phyloP scores from a whole-genome alignment of 2,797 vertebrate genomes.

The Gephyroberyx darwinii region DNA sequence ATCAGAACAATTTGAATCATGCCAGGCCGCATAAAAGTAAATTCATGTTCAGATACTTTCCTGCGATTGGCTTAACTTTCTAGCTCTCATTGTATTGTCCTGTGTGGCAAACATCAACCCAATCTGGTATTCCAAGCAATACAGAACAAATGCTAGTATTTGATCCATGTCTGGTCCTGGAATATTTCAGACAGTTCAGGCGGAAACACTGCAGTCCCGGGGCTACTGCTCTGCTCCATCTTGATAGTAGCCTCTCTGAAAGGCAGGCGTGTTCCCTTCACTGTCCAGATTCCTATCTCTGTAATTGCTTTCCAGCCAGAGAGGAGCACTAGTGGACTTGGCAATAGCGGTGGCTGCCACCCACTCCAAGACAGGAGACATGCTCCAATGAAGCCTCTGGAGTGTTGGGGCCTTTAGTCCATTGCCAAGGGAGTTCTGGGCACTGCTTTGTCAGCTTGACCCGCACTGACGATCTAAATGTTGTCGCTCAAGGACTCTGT shows the following conservation, averaged over 20 bases:
- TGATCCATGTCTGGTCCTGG: neutral
- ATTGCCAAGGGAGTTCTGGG: slow-evolving; percentile 52
- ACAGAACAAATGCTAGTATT: neutral
- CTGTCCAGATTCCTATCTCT: slow-evolving; percentile 75
- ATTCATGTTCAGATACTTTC: neutral
- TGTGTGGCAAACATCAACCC: neutral
- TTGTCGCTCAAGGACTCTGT: slow-evolving; percentile 21
- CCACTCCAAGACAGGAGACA: slow-evolving; percentile 60
- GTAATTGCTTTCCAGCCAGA: slow-evolving; percentile 73
- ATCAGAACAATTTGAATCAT: too few relatives aligned
- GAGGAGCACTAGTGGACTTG: slow-evolving; percentile 50
- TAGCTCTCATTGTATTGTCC: neutral
- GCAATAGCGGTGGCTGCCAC: slow-evolving; percentile 45
- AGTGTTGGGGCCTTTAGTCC: slow-evolving; percentile 42
- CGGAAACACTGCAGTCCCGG: slow-evolving; percentile 36
- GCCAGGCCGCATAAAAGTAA: too few relatives aligned
- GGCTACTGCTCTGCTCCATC: slow-evolving; percentile 59
- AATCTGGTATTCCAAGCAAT: too few relatives aligned
- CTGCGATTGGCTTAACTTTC: neutral
- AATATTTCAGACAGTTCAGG: slow-evolving; percentile 24
- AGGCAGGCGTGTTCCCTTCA: slow-evolving; percentile 67
- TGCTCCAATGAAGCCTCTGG: slow-evolving; percentile 47
- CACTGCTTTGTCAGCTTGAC: slow-evolving; percentile 45
- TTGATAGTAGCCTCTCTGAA: slow-evolving; percentile 65
- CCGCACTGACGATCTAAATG: slow-evolving; percentile 26